Percentiles rank a stretch among this genome's conserved stretches.
Evolutionary conservation across 2,113 vertebrate species (phyloP).

Genomic region (Empidonax traillii): DNA sequence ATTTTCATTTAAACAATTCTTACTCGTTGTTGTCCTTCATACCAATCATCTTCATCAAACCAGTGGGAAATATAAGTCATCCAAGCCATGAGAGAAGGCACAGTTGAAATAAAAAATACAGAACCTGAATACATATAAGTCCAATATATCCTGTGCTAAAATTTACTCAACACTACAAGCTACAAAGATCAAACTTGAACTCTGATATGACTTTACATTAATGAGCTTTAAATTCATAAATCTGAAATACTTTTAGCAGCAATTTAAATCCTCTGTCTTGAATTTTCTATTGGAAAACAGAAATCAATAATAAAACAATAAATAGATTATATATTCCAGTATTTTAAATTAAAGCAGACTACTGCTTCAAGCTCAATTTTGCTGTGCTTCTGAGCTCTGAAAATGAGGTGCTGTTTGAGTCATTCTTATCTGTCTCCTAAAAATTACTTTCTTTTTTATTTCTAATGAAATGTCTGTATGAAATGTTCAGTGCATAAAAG

Average conservation of each 20-base stretch:
- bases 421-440: neutral
- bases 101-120: constrained; percentile 52
- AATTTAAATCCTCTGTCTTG: neutral
- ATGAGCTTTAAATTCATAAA: neutral
- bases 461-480: neutral
- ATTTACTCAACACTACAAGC: constrained; percentile 16
- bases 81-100: constrained; percentile 69
- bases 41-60: constrained; percentile 82
- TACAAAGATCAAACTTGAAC: constrained; percentile 6
- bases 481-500: neutral
- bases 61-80: constrained; percentile 77
- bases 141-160: constrained; percentile 17
- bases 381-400: neutral
- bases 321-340: neutral
- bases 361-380: neutral
- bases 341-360: neutral
- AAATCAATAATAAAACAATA: neutral
- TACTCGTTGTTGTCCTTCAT: constrained; percentile 80
- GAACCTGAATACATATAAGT: constrained; percentile 45
- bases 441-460: neutral
- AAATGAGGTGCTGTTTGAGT: neutral
- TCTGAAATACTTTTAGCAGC: neutral
- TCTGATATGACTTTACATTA: neutral
- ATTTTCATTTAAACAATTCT: constrained; percentile 60
- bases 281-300: neutral